Conservation (phyloP, 1,140 invertebrate species). For the Neotoxoptera formosana region DNA sequence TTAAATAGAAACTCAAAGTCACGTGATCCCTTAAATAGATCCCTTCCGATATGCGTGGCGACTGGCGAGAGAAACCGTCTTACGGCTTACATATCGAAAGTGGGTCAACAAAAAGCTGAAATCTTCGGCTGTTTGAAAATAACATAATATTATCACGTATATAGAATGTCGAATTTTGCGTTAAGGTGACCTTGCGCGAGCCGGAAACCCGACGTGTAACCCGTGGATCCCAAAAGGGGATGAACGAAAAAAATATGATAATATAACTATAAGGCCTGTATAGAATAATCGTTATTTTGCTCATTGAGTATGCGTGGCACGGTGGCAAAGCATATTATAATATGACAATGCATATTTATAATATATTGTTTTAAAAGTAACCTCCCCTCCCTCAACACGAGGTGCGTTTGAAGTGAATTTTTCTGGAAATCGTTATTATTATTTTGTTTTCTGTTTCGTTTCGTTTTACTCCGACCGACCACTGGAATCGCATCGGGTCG, state of each 20-base stretch:
- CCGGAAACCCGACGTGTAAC: not conserved
- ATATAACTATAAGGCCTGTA: too few species aligned
- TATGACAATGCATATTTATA: too few species aligned
- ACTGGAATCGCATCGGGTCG: too few species aligned
- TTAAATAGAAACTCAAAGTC: not conserved
- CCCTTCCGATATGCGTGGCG: not conserved
- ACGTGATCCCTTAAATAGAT: not conserved
- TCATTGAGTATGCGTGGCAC: not conserved
- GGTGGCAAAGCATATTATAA: too few species aligned
- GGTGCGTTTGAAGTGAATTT: not conserved
- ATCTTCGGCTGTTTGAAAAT: not conserved
- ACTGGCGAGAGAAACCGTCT: too few species aligned
- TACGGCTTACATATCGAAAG: not conserved
- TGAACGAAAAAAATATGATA: not conserved
- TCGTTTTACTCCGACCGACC: not conserved
- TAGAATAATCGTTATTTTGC: not conserved
- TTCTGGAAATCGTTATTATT: not conserved
- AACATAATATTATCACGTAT: not conserved
- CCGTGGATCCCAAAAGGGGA: too few species aligned
- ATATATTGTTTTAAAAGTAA: not conserved
- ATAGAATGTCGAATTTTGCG: not conserved
- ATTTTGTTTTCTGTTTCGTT: not conserved
- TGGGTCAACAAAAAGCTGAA: not conserved
- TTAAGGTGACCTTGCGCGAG: not conserved
- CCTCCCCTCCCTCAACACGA: too few species aligned